These are phyloP conservation scores for Hyaena hyaena DNA, from an alignment of 2,113 vertebrate species.

Conservation along the genomic window DNA sequence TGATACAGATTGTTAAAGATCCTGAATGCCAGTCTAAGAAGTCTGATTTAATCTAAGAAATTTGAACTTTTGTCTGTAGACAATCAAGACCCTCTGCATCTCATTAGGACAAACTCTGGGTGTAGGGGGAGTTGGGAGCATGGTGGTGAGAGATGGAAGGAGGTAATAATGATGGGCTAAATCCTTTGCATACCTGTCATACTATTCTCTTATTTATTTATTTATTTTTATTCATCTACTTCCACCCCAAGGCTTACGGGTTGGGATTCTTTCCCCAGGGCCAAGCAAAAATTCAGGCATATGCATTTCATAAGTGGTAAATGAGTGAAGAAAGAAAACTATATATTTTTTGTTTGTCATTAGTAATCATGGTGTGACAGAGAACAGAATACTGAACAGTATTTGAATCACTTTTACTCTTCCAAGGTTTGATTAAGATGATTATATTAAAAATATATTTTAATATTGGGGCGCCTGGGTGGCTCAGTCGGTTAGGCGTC, in stretches of 20 bases:
- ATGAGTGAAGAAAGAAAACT: neutral
- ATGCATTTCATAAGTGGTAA: neutral
- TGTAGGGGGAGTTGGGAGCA: too few relatives aligned
- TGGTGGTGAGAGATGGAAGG: neutral
- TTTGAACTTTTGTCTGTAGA: neutral
- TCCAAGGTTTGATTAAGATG: neutral
- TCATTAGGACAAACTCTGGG: neutral
- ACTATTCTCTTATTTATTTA: neutral
- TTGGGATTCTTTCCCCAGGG: neutral
- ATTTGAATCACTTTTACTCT: neutral
- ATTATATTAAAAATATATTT: neutral
- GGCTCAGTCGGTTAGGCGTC: too few relatives aligned
- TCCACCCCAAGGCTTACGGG: neutral
- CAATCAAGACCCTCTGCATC: neutral
- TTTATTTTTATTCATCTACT: neutral
- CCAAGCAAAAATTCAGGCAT: neutral
- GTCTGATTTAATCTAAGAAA: neutral
- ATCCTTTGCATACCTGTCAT: neutral
- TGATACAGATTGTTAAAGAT: neutral
- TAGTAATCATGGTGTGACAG: neutral
- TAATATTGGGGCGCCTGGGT: neutral
- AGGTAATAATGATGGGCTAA: neutral
- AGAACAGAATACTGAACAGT: neutral
- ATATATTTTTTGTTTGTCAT: neutral
- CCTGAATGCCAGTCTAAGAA: constrained; percentile 4